Base-by-base conservation (phyloP, 2,888 invertebrate genomes). In the Drosophila anomelani region DNA sequence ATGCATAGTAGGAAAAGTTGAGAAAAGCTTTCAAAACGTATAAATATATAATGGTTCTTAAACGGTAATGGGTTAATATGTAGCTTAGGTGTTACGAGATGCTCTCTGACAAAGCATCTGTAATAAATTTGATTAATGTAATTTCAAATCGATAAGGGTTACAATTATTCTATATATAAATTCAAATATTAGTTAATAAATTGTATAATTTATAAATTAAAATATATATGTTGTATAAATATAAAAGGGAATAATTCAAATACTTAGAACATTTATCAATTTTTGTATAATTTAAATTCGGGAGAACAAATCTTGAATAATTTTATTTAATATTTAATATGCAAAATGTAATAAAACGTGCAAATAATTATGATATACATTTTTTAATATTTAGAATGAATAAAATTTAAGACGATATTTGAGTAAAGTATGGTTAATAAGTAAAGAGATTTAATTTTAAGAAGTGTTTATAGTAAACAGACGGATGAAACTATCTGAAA, bases 1-100 rank as follows among this genome's bases (percentile, higher is more conserved):
- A 82, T 81, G 71, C 73, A 66, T 67, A 58, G 43, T 44, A 74
- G 20, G 26, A 41, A 43, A 69, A 76, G 9, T 63, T 49, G 49
- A 46, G 59, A 72, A 75, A 49, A 63, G 44, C 49, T 56, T 49
- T 36, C 13, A 76, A 66, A 74, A 63, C 51, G 57, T 34, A 13
- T 51, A 64, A 53, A 74, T 54, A 64, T 53, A 74, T 46, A 70
- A 41, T n/a, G 23, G 51, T 53, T 64, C 64, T 73, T 62, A 61
- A n/a, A n/a, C 47, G 44, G 56, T 38, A 78, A 43, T 61, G 49
- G 47, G 20, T 32, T 38, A 38, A 62, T 46, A 32, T 43, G 43
- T 43, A 32, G 23, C 63, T 63, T 64, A 64, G 44, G 20, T 36
- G 29, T 63, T 63, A 36, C 23, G 3, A 26, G 20, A 61, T 44